Base-by-base conservation (phyloP, 2,888 invertebrate species). In the Harpalus rubripes region DNA sequence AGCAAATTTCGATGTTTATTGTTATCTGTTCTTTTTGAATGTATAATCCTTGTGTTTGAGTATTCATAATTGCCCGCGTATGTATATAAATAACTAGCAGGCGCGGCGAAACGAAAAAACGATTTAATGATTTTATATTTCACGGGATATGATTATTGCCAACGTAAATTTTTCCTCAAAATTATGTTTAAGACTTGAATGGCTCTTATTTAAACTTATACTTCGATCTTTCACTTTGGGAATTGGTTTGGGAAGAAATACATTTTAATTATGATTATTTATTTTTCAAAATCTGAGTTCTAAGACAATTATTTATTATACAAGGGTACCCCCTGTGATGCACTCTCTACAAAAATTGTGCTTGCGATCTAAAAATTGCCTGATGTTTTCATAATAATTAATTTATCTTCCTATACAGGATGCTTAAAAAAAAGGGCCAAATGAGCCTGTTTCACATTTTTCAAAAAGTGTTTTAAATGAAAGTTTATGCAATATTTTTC, bases 51-150 rank as follows among this genome's bases (percentile, higher is more conserved):
- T 18, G 52, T 72, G 61, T 78, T 84, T 76, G 84, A 84, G 78
- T 84, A 65, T 76, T 44, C 84, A 84, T 84, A 84, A 84, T 84
- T 84, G 84, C 78, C 41, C 52, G 22, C 63, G 52, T n/a, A n/a
- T 56, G 32, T 78, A 65, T 78, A 84, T 84, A 84, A 84, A 78
- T 81, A 81, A 81, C 72, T 44, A 39, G 56, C 68, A 7, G 22
- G 8, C 56, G 32, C 52, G 44, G 56, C 56, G 16, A 82, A 74
- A 78, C 56, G 68, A 84, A 78, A 61, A 84, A 84, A 63, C 63
- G 65, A 83, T 76, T 78, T 84, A 84, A 84, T 84, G 84, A 84
- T 84, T 84, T 84, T 78, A 65, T 78, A 84, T 84, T 78, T 84
- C 56, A 78, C 65, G 32, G 63, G 63, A 84, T 61, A 84, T 56